phyloP scores from a whole-genome alignment of 53 echinoderm and acorn worm species.

The Paelopatides confundens region DNA sequence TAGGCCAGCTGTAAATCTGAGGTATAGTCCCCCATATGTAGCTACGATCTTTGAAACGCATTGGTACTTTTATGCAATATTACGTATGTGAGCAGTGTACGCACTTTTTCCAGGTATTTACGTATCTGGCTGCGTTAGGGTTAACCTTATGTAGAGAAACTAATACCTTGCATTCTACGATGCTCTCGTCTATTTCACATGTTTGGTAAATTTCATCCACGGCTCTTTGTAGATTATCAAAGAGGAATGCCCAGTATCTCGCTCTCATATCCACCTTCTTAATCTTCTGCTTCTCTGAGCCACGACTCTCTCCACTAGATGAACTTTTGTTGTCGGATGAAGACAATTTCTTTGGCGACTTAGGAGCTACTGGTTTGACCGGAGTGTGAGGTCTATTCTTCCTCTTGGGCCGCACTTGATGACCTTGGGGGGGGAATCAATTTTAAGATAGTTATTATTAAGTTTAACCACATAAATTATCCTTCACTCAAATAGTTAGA shows the following conservation, averaged over 20 bases:
- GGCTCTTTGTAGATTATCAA: constrained; percentile 96
- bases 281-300: constrained; percentile 42
- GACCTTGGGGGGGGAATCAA: too few relatives aligned
- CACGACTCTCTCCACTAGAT: constrained; percentile 26
- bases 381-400: constrained; percentile 42
- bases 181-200: constrained; percentile 97
- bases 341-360: constrained; percentile 29
- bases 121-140: too few relatives aligned
- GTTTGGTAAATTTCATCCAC: constrained; percentile 99
- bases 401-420: constrained; percentile 40
- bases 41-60: too few relatives aligned
- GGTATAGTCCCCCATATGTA: too few relatives aligned
- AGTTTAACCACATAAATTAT: too few relatives aligned
- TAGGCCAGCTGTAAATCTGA: too few relatives aligned
- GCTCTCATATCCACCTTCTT: constrained; percentile 95
- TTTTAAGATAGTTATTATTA: too few relatives aligned
- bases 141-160: too few relatives aligned
- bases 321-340: constrained; percentile 35
- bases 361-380: constrained; percentile 4
- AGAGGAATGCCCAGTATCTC: constrained; percentile 99
- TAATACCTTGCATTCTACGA: constrained; percentile 95
- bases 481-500: too few relatives aligned
- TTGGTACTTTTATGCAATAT: too few relatives aligned
- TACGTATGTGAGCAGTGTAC: too few relatives aligned
- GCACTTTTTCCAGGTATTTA: too few relatives aligned